These are phyloP conservation scores for Amphibalanus amphitrite DNA, from an alignment of 1,140 invertebrate genomes.

Conservation along the genomic window DNA sequence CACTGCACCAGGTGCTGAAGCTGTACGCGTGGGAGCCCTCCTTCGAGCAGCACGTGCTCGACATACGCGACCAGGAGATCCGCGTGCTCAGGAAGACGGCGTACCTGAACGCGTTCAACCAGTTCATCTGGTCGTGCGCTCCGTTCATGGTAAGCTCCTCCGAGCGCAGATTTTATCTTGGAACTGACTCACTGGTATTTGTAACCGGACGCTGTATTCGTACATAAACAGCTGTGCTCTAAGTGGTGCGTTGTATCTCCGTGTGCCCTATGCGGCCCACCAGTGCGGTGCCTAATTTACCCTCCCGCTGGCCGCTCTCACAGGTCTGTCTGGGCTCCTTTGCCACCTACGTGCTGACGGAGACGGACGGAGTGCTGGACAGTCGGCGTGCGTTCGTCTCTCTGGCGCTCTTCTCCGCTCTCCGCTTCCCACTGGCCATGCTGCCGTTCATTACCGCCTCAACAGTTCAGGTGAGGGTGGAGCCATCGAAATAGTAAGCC, in stretches of 20 bases:
- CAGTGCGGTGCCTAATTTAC: too few species aligned
- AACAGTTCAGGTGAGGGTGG: conserved; percentile 30
- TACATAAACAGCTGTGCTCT: too few species aligned
- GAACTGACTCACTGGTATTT: too few species aligned
- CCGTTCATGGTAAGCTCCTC: conserved; percentile 87
- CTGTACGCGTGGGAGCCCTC: too few species aligned
- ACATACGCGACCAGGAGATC: conserved; percentile 27
- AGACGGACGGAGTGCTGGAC: conserved; percentile 31
- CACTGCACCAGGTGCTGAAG: too few species aligned
- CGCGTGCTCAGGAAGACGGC: conserved; percentile 29
- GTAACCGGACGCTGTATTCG: too few species aligned
- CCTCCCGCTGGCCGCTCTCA: too few species aligned
- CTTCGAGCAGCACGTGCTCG: conserved; percentile 28
- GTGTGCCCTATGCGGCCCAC: too few species aligned
- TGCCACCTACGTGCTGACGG: conserved; percentile 28
- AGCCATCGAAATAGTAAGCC: too few species aligned
- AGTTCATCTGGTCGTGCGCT: conserved; percentile 88
- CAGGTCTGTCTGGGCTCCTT: conserved; percentile 34
- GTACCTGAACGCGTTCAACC: conserved; percentile 42
- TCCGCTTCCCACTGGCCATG: conserved; percentile 64
- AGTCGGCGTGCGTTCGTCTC: conserved; percentile 74
- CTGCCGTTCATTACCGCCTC: conserved; percentile 35
- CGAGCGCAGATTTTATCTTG: too few species aligned
- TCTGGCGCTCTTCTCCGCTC: conserved; percentile 91
- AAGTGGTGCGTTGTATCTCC: too few species aligned